These are phyloP conservation scores for Ceyx melanurus DNA, from an alignment of 2,113 vertebrate species.

Conservation along the genomic window DNA sequence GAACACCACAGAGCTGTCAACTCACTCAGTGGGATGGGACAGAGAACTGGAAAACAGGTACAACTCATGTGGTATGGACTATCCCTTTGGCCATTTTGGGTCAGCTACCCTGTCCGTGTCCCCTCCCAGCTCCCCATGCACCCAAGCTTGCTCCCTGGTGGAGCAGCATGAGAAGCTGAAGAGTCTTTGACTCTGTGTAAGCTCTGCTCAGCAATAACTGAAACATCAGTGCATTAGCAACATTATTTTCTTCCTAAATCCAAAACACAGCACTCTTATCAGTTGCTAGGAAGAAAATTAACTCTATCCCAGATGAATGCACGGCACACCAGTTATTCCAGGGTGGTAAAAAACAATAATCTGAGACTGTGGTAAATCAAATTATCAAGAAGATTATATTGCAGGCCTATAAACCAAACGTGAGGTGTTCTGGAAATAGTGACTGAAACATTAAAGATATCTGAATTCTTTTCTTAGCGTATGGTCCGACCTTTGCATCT, in stretches of 20 bases:
- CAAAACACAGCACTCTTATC: not conserved
- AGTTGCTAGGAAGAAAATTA: not conserved
- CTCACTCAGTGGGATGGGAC: not conserved
- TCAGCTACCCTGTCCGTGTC: not conserved
- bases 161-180: not conserved
- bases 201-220: not conserved
- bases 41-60: not conserved
- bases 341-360: not conserved
- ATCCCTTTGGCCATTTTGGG: not conserved
- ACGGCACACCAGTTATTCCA: not conserved
- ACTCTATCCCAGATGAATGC: not conserved
- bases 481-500: not conserved
- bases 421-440: not conserved
- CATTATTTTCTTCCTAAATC: not conserved
- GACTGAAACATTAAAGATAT: not conserved
- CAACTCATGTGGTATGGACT: not conserved
- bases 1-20: not conserved
- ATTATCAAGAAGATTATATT: not conserved
- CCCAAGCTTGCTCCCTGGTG: not conserved
- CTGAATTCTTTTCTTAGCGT: not conserved
- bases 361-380: not conserved
- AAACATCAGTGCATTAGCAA: not conserved
- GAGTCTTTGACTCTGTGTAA: not conserved
- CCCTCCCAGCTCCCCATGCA: not conserved
- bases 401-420: not conserved